These are phyloP conservation scores for Chaetura pelagica DNA, from an alignment of 2,113 vertebrate species.

Conservation along the genomic window DNA sequence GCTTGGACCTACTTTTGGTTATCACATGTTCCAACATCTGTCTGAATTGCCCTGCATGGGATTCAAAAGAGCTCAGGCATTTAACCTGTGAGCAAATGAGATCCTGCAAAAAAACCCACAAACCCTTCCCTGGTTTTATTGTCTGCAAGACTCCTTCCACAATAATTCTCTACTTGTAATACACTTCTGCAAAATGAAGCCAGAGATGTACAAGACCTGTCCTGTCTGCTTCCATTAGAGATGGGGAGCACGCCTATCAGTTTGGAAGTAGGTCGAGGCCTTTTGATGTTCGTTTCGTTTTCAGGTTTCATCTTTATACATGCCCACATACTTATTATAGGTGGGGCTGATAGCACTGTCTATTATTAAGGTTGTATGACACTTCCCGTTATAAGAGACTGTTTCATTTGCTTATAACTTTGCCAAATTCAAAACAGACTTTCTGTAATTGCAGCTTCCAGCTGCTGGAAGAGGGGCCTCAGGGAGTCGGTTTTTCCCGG, in stretches of 20 bases:
- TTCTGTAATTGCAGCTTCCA: slow-evolving; percentile 6
- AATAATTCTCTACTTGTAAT: slow-evolving; percentile 24
- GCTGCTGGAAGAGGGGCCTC: background rate
- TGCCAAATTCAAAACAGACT: slow-evolving; percentile 51
- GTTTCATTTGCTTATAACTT: slow-evolving; percentile 38
- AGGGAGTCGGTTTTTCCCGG: background rate
- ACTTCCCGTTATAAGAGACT: slow-evolving; percentile 30
- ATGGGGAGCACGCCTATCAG: background rate
- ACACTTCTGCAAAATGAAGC: slow-evolving; percentile 38
- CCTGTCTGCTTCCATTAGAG: slow-evolving; percentile 55
- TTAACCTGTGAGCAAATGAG: background rate
- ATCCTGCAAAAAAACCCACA: background rate
- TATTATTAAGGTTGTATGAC: slow-evolving; percentile 33
- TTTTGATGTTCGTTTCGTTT: slow-evolving; percentile 63
- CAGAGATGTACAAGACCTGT: slow-evolving; percentile 49
- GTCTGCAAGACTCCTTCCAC: slow-evolving; percentile 14
- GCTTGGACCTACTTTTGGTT: slow-evolving; percentile 5
- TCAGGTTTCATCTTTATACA: slow-evolving; percentile 51
- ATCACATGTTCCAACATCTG: slow-evolving; percentile 27
- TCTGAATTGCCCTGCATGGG: background rate
- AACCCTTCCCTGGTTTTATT: background rate
- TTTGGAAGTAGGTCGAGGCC: slow-evolving; percentile 57
- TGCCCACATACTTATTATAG: background rate
- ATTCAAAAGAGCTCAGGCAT: background rate
- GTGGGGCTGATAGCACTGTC: slow-evolving; percentile 24